These are phyloP conservation scores for Oenanthe melanoleuca DNA, from an alignment of 2,113 vertebrate species.

Conservation along the genomic window DNA sequence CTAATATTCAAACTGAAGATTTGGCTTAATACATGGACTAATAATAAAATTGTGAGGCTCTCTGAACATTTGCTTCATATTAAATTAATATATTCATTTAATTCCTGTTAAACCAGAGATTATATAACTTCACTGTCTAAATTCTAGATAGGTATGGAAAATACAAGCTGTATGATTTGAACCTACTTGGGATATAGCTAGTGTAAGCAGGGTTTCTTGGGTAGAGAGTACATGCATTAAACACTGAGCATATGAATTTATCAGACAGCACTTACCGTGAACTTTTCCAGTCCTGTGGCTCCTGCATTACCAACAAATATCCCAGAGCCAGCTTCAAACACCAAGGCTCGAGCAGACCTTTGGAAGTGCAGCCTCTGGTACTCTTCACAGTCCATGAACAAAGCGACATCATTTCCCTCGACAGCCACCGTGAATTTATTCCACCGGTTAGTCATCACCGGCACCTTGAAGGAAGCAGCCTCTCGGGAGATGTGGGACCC, in stretches of 20 bases:
- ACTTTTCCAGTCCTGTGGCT: constrained; percentile 85
- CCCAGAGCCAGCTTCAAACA: constrained; percentile 87
- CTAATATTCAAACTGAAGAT: neutral
- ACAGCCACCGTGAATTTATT: constrained; percentile 85
- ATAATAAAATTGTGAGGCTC: neutral
- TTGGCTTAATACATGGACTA: neutral
- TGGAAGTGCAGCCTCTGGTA: constrained; percentile 80
- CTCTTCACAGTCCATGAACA: constrained; percentile 93
- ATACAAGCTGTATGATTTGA: neutral
- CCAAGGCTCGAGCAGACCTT: constrained; percentile 77
- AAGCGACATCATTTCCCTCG: constrained; percentile 80
- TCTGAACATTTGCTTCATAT: neutral
- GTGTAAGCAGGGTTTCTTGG: neutral
- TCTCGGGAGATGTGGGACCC: constrained; percentile 79
- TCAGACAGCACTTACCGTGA: constrained; percentile 84
- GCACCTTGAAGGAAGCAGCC: constrained; percentile 88
- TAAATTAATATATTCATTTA: too few relatives aligned
- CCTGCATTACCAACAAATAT: constrained; percentile 95
- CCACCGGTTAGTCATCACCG: constrained; percentile 89
- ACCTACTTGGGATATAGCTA: neutral
- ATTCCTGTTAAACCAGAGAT: neutral
- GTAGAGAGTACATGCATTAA: neutral
- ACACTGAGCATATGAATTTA: neutral
- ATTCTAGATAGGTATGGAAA: neutral
- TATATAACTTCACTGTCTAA: neutral